Base-by-base conservation (phyloP, 2,113 vertebrate species). In the Sinocyclocheilus grahami region DNA sequence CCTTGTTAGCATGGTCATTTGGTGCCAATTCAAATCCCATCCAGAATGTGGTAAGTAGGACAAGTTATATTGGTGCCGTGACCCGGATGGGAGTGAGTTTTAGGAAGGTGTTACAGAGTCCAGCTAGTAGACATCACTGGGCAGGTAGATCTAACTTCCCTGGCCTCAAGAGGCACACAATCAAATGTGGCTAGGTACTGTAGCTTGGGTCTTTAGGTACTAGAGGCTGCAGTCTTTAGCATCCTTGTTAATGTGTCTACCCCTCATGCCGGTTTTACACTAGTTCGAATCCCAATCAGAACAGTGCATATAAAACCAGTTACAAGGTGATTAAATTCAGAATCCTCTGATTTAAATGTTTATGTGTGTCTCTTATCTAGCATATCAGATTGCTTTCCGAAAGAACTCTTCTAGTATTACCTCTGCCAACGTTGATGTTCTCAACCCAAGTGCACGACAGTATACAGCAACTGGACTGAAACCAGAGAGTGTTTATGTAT, bases 321-420 rank as follows among this genome's bases (percentile, higher is more conserved):
- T 48, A 80, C 78, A 63, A 24, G 22, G n/a, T 62, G 10, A n/a
- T 72, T 20, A 42, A 42, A 42, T 65, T 63, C 55, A 24, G 22
- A 63, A 42, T 82, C 79, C 8, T 67, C n/a, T 67, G 39, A 67
- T 11, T 53, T 5, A 11, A 3, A 81, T 27, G 10, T 62, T 79
- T 79, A 60, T 79, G 13, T 79, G 13, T 42, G 37, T 74, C 13
- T 55, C 84, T 85, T 11, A 51, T 78, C 0, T 90, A 99, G 98
- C 97, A 0, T 99, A 99, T 95, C 98, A 97, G 94, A 96, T 99
- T 93, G 97, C 96, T 9, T 96, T 96, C 91, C 93, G 96, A 72
- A 96, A 96, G 87, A 99, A 99, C 90, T 95, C 96, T 27, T 97
- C 96, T 60, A 92, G 91, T 0, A 95, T 93, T 90, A 96, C 90